Percentiles rank a stretch among this genome's conserved stretches.
These are phyloP conservation scores for Anolis sagrei DNA, from an alignment of 2,113 vertebrate species.

Conservation along the genomic window DNA sequence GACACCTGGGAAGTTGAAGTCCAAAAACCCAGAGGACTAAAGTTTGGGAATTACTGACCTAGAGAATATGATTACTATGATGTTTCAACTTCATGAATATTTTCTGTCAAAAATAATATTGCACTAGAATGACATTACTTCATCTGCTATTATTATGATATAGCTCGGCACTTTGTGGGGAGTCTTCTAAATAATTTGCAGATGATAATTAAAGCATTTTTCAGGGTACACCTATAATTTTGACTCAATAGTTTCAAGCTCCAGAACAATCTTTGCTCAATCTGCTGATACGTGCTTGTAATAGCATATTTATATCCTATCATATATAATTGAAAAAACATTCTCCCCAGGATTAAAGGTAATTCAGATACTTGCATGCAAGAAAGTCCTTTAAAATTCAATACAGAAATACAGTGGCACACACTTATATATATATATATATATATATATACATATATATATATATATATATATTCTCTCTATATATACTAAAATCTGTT, in stretches of 20 bases:
- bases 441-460: conserved; percentile 26
- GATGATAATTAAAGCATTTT: conserved; percentile 9
- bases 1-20: too few species aligned
- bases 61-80: too few species aligned
- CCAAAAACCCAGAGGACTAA: too few species aligned
- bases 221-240: neutral
- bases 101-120: too few species aligned
- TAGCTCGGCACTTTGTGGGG: neutral
- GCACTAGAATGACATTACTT: neutral
- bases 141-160: neutral
- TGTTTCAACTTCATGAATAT: too few species aligned
- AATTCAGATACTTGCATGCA: conserved; percentile 35
- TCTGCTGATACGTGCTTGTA: neutral
- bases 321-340: neutral
- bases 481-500: neutral
- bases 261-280: neutral
- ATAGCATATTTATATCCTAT: neutral
- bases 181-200: neutral
- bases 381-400: conserved; percentile 44
- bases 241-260: neutral
- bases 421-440: neutral
- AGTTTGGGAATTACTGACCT: too few species aligned
- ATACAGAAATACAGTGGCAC: conserved; percentile 43
- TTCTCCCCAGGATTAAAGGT: conserved; percentile 51
- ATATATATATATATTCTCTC: conserved; percentile 22